Percentiles rank a stretch among this genome's conserved stretches.
Evolutionary conservation across 2,113 vertebrate genomes (phyloP).

Genomic region (Procapra przewalskii): DNA sequence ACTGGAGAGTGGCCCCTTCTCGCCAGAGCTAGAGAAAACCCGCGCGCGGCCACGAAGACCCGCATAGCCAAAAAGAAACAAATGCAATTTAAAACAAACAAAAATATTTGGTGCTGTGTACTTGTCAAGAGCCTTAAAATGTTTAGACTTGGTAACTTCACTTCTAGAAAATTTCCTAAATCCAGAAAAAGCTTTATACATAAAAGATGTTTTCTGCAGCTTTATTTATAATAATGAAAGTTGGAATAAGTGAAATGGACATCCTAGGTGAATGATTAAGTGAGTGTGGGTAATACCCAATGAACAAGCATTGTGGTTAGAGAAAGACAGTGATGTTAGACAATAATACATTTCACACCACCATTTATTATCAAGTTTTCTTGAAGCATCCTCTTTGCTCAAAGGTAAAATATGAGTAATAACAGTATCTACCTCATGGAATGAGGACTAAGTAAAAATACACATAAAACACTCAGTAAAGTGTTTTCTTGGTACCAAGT

Average conservation of each 20-base stretch:
- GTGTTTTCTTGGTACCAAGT: background rate
- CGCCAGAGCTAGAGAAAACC: background rate
- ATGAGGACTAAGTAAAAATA: background rate
- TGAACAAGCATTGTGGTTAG: background rate
- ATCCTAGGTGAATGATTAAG: background rate
- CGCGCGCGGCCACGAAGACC: accelerated
- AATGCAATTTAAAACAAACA: background rate
- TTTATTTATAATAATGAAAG: background rate
- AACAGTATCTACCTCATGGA: background rate
- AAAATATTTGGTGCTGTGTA: background rate
- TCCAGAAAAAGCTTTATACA: background rate
- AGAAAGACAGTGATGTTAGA: background rate
- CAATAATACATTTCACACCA: background rate
- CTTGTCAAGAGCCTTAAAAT: background rate
- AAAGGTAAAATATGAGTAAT: background rate
- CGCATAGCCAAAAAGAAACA: background rate
- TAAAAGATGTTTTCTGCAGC: background rate
- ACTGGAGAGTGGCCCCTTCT: background rate
- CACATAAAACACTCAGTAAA: background rate
- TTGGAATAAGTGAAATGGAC: background rate
- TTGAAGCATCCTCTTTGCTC: background rate
- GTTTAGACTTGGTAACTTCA: background rate
- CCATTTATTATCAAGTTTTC: background rate
- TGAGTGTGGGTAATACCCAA: background rate
- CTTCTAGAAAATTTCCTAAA: background rate